Evolutionary conservation across 1,140 invertebrate genomes (phyloP).

Genomic region (Tenebrio molitor): DNA sequence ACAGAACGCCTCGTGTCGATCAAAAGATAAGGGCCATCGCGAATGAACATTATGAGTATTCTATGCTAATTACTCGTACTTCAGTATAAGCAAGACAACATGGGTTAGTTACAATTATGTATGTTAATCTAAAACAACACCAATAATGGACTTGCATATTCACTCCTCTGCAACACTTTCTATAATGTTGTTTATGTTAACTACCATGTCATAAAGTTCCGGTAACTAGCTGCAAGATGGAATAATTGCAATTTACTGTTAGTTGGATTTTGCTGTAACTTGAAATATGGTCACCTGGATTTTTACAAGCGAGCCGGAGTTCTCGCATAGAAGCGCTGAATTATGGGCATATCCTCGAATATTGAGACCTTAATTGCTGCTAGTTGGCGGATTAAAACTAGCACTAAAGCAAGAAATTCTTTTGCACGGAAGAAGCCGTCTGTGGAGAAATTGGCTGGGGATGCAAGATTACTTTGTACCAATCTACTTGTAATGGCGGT

Average conservation of each 20-base stretch:
- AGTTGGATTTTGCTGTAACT: constrained; percentile 31
- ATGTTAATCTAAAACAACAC: constrained; percentile 58
- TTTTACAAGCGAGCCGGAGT: constrained; percentile 31
- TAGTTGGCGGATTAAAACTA: neutral
- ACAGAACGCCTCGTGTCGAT: constrained; percentile 56
- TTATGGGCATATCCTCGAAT: constrained; percentile 7
- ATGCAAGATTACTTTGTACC: constrained; percentile 19
- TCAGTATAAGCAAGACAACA: constrained; percentile 48
- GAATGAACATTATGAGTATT: constrained; percentile 61
- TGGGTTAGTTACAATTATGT: constrained; percentile 59
- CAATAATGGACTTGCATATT: constrained; percentile 54
- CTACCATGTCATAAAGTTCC: constrained; percentile 43
- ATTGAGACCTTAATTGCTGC: constrained; percentile 14
- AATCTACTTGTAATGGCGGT: constrained; percentile 27
- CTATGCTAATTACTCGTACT: constrained; percentile 60
- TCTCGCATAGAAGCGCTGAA: constrained; percentile 16
- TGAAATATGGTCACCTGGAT: constrained; percentile 31
- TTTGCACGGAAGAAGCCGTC: neutral
- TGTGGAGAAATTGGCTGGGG: neutral
- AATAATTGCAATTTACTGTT: constrained; percentile 43
- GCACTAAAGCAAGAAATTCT: neutral
- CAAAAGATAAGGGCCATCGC: constrained; percentile 56
- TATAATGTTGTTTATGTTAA: constrained; percentile 45
- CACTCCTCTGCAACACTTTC: constrained; percentile 47
- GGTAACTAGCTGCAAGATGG: constrained; percentile 42